phyloP scores from a whole-genome alignment of 1,140 invertebrate species.

The Penaeus vannamei region DNA sequence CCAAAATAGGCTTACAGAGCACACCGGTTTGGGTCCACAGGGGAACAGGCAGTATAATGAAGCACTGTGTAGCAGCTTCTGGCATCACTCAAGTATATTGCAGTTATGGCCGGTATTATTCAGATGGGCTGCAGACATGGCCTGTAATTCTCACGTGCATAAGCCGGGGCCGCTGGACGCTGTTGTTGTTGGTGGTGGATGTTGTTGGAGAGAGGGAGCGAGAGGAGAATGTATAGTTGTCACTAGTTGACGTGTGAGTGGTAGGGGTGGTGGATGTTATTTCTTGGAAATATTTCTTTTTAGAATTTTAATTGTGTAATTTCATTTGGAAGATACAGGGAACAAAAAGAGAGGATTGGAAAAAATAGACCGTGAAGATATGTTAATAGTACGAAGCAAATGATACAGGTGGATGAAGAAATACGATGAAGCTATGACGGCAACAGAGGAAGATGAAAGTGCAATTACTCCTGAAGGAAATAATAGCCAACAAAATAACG shows the following conservation, averaged over 20 bases:
- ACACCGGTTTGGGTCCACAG: constrained; percentile 55
- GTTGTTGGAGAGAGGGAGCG: background rate
- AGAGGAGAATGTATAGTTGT: background rate
- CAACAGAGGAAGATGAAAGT: no score
- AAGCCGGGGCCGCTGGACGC: constrained; percentile 26
- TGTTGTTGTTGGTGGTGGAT: background rate
- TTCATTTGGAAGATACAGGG: no score
- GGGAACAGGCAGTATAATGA: constrained; percentile 64
- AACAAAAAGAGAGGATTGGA: no score
- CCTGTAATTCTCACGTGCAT: constrained; percentile 65
- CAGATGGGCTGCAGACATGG: constrained; percentile 64
- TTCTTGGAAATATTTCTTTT: no score
- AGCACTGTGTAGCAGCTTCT: constrained; percentile 51
- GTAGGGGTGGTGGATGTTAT: background rate
- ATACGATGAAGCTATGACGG: no score
- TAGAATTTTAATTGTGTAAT: no score
- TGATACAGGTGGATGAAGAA: no score
- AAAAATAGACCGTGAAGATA: no score
- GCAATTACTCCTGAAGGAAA: no score
- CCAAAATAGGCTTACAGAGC: constrained; percentile 50
- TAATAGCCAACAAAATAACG: no score
- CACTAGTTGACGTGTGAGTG: constrained; percentile 10
- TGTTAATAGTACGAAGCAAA: no score
- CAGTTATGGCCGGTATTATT: constrained; percentile 65
- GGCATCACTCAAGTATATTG: constrained; percentile 66